Conservation (phyloP, 2,797 vertebrate genomes). For the Odontamblyopus lacepedii region DNA sequence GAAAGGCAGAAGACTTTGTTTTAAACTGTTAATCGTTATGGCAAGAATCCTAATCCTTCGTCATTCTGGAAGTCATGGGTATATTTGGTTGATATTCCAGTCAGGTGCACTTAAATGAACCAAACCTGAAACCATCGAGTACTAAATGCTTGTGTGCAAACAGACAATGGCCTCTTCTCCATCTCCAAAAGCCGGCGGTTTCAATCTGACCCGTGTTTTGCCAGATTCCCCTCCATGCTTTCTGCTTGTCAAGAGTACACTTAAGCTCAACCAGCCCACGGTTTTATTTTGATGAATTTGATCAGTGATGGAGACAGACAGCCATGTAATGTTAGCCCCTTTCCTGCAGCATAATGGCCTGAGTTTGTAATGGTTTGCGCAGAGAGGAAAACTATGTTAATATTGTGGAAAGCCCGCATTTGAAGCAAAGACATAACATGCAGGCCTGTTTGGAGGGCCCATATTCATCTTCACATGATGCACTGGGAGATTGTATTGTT, state of each 20-base stretch:
- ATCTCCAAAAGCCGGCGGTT: conserved; percentile 23
- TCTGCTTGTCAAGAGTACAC: conserved; percentile 40
- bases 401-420: neutral
- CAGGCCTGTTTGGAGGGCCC: neutral
- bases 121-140: conserved; percentile 20
- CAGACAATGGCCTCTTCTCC: conserved; percentile 27
- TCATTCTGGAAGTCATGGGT: too few relatives aligned
- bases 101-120: conserved; percentile 32
- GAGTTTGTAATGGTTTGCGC: neutral
- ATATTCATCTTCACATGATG: neutral
- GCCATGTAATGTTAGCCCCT: conserved; percentile 10
- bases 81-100: conserved; percentile 10
- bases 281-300: conserved; percentile 36
- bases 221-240: conserved; percentile 42
- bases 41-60: too few relatives aligned
- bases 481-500: neutral
- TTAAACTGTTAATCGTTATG: too few relatives aligned
- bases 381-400: conserved; percentile 8
- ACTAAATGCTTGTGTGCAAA: conserved; percentile 18
- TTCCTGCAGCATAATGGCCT: conserved; percentile 24
- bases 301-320: conserved; percentile 28
- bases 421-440: neutral
- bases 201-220: conserved; percentile 13
- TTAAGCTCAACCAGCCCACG: conserved; percentile 29
- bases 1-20: too few relatives aligned